phyloP scores from a whole-genome alignment of 2,113 vertebrate genomes.

The Calyptommatus sinebrachiatus region DNA sequence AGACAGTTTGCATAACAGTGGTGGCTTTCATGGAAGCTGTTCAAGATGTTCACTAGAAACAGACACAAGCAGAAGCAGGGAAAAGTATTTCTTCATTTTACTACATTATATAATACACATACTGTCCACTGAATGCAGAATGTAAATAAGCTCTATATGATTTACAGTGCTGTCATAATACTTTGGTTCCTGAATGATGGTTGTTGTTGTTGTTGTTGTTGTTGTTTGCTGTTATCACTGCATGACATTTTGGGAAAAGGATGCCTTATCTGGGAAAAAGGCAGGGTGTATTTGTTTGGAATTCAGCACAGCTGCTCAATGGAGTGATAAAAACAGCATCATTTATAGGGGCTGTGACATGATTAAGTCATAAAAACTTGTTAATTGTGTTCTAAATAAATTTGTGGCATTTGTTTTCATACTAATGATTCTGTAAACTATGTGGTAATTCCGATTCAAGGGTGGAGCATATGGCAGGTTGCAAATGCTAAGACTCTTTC shows the following conservation, averaged over 20 bases:
- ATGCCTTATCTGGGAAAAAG: neutral
- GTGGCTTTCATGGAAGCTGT: neutral
- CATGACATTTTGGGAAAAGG: neutral
- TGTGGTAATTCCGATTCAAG: neutral
- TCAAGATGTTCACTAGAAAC: no score
- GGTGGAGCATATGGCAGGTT: neutral
- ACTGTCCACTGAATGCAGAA: neutral
- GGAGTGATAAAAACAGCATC: neutral
- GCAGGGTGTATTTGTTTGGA: neutral
- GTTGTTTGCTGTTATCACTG: no score
- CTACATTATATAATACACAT: no score
- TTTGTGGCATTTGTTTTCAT: neutral
- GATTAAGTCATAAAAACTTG: constrained; percentile 30
- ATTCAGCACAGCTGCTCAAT: constrained; percentile 3
- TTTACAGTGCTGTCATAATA: neutral
- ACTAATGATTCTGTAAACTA: constrained; percentile 5
- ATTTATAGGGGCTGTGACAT: neutral
- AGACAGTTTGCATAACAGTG: neutral
- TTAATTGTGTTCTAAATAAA: constrained; percentile 23
- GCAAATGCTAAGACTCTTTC: constrained; percentile 12
- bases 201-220: no score
- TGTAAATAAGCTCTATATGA: neutral
- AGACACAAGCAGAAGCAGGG: no score
- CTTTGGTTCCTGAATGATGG: neutral
- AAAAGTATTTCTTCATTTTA: neutral